A percentile compares a stretch with the other conserved stretches of the same genome.
Conservation (phyloP, 1,140 invertebrate species). For the Brachionus rubens region DNA sequence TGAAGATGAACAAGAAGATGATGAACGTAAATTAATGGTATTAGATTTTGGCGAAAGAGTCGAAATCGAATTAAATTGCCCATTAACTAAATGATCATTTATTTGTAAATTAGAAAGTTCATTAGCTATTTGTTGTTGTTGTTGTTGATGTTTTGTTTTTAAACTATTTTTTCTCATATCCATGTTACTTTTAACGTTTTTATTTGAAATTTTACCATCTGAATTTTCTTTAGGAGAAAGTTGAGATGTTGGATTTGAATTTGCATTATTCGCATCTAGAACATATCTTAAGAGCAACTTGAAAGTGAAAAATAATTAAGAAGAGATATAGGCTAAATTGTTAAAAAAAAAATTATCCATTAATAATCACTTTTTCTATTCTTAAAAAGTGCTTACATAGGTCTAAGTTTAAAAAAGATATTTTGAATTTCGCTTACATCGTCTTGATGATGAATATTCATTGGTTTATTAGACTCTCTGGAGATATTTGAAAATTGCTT, state of each 20-base stretch:
- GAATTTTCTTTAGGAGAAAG: neutral
- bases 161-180: constrained; percentile 20
- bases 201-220: neutral
- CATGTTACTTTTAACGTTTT: neutral
- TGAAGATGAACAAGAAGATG: constrained; percentile 19
- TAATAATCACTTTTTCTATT: no score
- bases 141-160: neutral
- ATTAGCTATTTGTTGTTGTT: neutral
- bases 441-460: constrained; percentile 5
- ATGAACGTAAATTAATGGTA: neutral
- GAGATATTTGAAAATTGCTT: neutral
- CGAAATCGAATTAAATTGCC: neutral
- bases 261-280: neutral
- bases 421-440: neutral
- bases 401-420: neutral
- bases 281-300: neutral
- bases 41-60: neutral
- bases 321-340: no score
- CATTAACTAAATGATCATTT: neutral
- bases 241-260: neutral
- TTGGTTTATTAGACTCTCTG: neutral
- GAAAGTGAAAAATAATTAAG: no score
- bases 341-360: no score
- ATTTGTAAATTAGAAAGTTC: neutral
- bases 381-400: no score